These are phyloP conservation scores for Eurystomus gularis DNA, from an alignment of 2,113 vertebrate genomes.

Conservation along the genomic window DNA sequence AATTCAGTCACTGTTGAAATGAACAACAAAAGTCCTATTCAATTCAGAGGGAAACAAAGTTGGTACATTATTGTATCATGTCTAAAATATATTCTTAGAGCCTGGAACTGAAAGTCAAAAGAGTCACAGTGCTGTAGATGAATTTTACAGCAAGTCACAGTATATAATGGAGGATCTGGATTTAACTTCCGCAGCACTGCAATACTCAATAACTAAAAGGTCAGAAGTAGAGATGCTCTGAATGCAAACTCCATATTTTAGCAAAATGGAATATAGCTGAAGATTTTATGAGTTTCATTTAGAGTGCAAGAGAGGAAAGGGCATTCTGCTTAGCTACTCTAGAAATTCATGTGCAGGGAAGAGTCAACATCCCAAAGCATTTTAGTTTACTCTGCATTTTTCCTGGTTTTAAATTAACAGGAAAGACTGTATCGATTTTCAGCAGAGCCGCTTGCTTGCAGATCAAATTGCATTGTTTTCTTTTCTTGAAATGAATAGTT, in stretches of 20 bases:
- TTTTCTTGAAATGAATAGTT: neutral
- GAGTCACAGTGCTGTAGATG: neutral
- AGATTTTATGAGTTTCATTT: neutral
- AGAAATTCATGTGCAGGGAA: neutral
- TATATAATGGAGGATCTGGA: neutral
- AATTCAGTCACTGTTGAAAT: neutral
- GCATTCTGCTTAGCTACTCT: neutral
- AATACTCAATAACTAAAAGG: neutral
- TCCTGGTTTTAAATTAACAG: neutral
- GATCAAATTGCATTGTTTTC: neutral
- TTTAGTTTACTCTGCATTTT: neutral
- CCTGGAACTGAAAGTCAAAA: neutral
- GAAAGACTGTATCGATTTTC: neutral
- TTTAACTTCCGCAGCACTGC: constrained; percentile 8
- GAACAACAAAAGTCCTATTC: neutral
- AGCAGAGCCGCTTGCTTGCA: neutral
- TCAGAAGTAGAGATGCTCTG: neutral
- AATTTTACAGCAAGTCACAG: constrained; percentile 37
- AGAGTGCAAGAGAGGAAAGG: neutral
- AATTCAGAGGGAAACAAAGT: neutral
- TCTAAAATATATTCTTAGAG: neutral
- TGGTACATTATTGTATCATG: neutral
- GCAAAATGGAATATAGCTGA: neutral
- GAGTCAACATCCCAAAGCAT: neutral
- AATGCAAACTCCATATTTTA: neutral